These are phyloP conservation scores for Amyelois transitella DNA, from an alignment of 1,140 invertebrate genomes.

Conservation along the genomic window DNA sequence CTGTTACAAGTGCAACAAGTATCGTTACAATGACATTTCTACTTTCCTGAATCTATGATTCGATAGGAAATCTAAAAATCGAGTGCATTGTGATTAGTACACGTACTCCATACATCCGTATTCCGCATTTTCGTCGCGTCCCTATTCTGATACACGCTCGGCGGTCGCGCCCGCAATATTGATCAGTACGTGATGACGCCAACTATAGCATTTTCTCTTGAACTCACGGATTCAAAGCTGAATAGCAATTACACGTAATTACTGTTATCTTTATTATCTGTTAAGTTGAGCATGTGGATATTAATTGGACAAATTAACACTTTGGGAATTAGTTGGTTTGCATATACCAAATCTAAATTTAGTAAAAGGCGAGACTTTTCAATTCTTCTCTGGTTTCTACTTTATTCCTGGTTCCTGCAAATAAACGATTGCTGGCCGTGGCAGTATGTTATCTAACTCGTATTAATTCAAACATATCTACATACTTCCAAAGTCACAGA, in stretches of 20 bases:
- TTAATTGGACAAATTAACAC: no score
- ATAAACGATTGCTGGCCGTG: no score
- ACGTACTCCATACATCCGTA: conserved; percentile 4
- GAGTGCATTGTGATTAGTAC: background rate
- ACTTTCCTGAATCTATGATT: background rate
- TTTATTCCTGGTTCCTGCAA: no score
- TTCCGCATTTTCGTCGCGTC: conserved; percentile 20
- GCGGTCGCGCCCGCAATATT: conserved; percentile 35
- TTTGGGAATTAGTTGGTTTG: no score
- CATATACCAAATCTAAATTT: no score
- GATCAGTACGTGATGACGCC: conserved; percentile 33
- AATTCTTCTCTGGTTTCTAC: no score
- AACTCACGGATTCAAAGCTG: conserved; percentile 7
- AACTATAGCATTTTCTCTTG: conserved; percentile 33
- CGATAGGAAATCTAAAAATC: background rate
- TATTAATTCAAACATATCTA: no score
- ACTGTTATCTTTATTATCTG: background rate
- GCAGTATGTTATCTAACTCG: no score
- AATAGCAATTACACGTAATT: background rate
- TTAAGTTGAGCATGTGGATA: background rate
- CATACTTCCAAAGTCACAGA: background rate
- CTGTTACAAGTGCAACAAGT: background rate
- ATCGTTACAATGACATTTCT: background rate
- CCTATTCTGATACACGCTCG: conserved; percentile 26
- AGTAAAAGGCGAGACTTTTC: no score